A percentile compares a stretch with the other conserved stretches of the same genome.
These are phyloP conservation scores for Darevskia mixta DNA, from an alignment of 2,797 vertebrate species.

Conservation along the genomic window DNA sequence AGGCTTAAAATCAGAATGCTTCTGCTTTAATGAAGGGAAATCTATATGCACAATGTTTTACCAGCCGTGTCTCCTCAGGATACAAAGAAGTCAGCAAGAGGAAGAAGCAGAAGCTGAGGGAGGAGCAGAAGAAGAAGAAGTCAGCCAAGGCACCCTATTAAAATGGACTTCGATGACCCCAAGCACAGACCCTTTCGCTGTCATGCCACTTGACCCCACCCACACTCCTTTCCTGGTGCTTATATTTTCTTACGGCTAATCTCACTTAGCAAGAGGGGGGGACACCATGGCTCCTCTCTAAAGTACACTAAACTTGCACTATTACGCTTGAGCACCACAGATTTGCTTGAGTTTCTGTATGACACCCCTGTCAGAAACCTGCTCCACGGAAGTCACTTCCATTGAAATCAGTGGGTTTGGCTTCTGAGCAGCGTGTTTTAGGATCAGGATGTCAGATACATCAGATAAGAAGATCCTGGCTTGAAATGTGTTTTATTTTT, in stretches of 20 bases:
- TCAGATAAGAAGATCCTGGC: conserved; percentile 27
- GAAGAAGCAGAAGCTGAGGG: conserved; percentile 92
- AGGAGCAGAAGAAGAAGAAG: conserved; percentile 94
- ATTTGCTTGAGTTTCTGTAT: conserved; percentile 61
- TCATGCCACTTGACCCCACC: conserved; percentile 58
- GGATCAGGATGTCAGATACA: conserved; percentile 38
- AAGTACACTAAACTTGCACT: conserved; percentile 72
- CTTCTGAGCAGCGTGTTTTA: not conserved
- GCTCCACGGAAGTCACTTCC: not conserved
- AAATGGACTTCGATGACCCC: conserved; percentile 70
- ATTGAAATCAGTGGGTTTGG: not conserved
- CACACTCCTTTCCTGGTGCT: conserved; percentile 66
- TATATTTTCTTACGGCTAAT: conserved; percentile 62
- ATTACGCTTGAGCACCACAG: conserved; percentile 64
- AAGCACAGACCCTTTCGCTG: conserved; percentile 52
- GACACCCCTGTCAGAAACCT: not conserved
- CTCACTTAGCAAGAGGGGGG: conserved; percentile 63
- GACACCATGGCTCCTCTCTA: conserved; percentile 48
- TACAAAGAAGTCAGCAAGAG: conserved; percentile 89
- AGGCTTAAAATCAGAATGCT: not conserved
- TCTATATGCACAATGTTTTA: conserved; percentile 76
- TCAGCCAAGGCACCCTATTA: conserved; percentile 85
- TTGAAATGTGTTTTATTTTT: conserved; percentile 37
- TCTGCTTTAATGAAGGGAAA: conserved; percentile 64
- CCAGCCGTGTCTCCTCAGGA: conserved; percentile 84